phyloP scores from a whole-genome alignment of 2,888 invertebrate genomes.

The Priocnemis perturbator region DNA sequence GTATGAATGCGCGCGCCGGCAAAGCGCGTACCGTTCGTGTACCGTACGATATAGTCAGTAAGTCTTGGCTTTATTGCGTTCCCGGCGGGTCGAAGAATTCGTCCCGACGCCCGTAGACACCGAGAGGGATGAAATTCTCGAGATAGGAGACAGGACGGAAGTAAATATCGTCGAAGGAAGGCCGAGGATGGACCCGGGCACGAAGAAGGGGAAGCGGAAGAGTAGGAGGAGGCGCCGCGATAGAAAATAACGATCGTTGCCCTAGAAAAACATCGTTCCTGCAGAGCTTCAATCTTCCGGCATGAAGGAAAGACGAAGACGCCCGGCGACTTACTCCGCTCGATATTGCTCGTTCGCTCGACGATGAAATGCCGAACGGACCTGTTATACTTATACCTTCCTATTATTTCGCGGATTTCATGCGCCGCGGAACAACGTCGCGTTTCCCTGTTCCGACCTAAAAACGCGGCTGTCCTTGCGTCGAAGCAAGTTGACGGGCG shows the following conservation, averaged over 20 bases:
- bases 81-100: constrained; percentile 44
- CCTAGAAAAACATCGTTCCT: constrained; percentile 45
- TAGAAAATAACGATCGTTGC: constrained; percentile 52
- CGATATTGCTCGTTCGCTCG: too few species aligned
- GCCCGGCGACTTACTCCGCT: neutral
- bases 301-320: neutral
- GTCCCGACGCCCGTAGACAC: constrained; percentile 29
- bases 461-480: too few species aligned
- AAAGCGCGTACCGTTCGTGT: too few species aligned
- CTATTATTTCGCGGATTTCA: too few species aligned
- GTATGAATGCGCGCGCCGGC: too few species aligned
- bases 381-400: too few species aligned
- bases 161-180: constrained; percentile 48
- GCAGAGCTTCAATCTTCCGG: constrained; percentile 21
- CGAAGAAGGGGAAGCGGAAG: neutral
- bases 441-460: too few species aligned
- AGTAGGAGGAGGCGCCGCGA: constrained; percentile 27
- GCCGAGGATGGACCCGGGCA: neutral
- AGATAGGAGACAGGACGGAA: constrained; percentile 37
- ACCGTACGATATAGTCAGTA: too few species aligned
- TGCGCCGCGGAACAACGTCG: too few species aligned
- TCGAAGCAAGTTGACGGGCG: too few species aligned
- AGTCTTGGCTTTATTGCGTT: constrained; percentile 47
- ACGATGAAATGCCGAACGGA: too few species aligned
- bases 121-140: constrained; percentile 50